Evolutionary conservation across 2,797 vertebrate species (phyloP), one percentile per base, ranked within the genome.

Genomic region (Brachyalestes nurse): DNA sequence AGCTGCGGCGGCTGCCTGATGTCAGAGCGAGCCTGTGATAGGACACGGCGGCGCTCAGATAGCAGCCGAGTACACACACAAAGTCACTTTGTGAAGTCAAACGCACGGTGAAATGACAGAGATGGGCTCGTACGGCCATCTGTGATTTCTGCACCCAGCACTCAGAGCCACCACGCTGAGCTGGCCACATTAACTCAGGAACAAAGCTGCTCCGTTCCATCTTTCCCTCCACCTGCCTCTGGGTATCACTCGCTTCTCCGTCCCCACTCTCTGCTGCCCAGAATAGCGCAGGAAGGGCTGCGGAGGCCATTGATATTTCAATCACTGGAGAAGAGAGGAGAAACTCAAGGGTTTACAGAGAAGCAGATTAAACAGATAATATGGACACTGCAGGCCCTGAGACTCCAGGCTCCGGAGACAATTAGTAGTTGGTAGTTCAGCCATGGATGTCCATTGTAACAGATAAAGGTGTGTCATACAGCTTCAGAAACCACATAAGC

Each of bases 301-400:
- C 76, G 88, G 90, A 72, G 80, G 83, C 79, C 71, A 75, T 60
- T 72, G 61, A 77, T 72, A 81, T 13, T 80, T 87, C 77, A 75
- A 85, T 91, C 81, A 74, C 75, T 81, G 91, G 58, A 92, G 53
- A 90, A 87, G 89, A 91, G 84, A 88, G 89, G 88, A 92, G 91
- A 88, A 81, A 86, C 86, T 91, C 90, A 80, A 88, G 86, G 86
- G 85, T 90, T 90, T 90, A 88, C 70, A 34, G 81, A 69, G 66
- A 21, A 84, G 86, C 38, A 64, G 28, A 88, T 67, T 61, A 45
- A 61, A 62, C 77, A 70, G 88, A 89, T 89, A 89, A 16, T 40
- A 55, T 14, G 7, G 28, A 76, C n/a, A 42, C 65, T 42, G 19
- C 28, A 53, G 71, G 28, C 71, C 16, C 16, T 9, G 51, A 40